phyloP scores from a whole-genome alignment of 2,888 invertebrate genomes.

The Enchytraeus crypticus region DNA sequence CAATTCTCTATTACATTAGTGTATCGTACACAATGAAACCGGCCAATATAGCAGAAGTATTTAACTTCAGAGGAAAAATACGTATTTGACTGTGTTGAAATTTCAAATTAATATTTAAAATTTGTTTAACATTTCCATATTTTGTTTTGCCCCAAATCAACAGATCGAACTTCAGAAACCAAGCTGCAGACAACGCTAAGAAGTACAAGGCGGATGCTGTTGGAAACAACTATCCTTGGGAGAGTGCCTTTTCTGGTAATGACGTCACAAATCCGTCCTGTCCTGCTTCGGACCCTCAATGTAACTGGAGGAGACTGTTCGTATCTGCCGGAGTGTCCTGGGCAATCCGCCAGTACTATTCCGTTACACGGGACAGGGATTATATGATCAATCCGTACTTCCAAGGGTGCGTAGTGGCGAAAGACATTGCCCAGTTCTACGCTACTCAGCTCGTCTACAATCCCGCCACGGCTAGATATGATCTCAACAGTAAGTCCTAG shows the following conservation, averaged over 20 bases:
- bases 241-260: conserved; percentile 30
- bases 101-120: no score
- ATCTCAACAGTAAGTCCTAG: conserved; percentile 2
- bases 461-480: background rate
- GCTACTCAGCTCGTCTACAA: conserved; percentile 26
- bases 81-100: no score
- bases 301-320: conserved; percentile 17
- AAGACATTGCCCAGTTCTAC: conserved; percentile 41
- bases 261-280: background rate
- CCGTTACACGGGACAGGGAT: conserved; percentile 38
- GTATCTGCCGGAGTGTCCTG: conserved; percentile 40
- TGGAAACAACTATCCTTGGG: conserved; percentile 32
- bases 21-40: no score
- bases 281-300: background rate
- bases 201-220: conserved; percentile 10
- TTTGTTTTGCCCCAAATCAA: no score
- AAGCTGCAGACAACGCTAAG: conserved; percentile 17
- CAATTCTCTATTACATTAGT: no score
- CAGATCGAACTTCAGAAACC: no score
- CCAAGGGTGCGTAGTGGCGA: conserved; percentile 33
- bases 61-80: no score
- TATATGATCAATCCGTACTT: conserved; percentile 31
- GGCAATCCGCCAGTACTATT: conserved; percentile 40
- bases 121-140: no score
- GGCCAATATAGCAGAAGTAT: no score